Evolutionary conservation across 2,888 invertebrate species (phyloP).

Genomic region (Idaea dimidiata): DNA sequence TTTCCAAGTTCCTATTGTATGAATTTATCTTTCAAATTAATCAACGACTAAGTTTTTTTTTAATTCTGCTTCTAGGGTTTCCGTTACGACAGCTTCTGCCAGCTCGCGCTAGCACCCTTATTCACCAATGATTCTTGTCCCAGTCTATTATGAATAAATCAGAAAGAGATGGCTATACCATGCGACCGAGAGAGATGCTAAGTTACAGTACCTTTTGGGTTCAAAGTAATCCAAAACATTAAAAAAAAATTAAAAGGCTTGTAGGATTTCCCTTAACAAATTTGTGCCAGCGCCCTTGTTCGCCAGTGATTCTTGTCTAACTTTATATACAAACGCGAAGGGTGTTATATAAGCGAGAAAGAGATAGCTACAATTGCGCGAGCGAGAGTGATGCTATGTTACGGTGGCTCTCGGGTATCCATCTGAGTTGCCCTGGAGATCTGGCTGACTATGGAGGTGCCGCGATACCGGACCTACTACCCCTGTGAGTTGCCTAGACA

Average conservation of each 20-base stretch:
- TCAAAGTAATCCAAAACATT: too few species aligned
- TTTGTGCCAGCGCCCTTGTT: not conserved
- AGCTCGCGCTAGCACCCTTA: not conserved
- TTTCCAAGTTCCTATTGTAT: too few species aligned
- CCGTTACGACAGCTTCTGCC: too few species aligned
- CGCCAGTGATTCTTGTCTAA: not conserved
- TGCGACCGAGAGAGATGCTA: too few species aligned
- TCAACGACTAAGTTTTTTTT: too few species aligned
- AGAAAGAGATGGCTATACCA: too few species aligned
- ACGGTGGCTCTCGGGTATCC: slow-evolving; percentile 45
- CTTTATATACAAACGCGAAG: slow-evolving; percentile 3
- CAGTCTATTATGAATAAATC: too few species aligned
- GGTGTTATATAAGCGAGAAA: slow-evolving; percentile 27
- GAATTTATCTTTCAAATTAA: too few species aligned
- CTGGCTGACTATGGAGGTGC: slow-evolving; percentile 76
- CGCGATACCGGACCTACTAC: slow-evolving; percentile 74
- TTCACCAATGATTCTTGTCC: not conserved
- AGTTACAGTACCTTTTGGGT: too few species aligned
- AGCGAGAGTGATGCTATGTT: slow-evolving; percentile 37
- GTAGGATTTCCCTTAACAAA: not conserved
- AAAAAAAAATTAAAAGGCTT: not conserved
- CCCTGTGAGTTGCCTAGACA: slow-evolving; percentile 61
- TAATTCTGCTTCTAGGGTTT: not conserved
- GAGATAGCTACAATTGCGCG: slow-evolving; percentile 29
- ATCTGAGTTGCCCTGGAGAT: slow-evolving; percentile 75